Base-by-base conservation (phyloP, 2,888 invertebrate species). In the Gari tellinella region DNA sequence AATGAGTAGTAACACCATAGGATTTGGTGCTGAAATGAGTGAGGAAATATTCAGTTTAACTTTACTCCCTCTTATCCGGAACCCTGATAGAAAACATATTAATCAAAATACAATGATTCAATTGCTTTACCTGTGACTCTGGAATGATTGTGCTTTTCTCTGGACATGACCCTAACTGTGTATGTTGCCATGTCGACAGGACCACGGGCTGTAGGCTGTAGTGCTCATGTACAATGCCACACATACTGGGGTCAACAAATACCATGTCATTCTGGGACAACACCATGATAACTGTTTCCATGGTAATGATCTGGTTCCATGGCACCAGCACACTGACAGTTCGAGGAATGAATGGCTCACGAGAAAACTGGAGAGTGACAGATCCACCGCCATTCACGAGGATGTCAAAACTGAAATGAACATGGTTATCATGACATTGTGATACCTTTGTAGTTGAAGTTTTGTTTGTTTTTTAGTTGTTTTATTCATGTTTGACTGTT, bases 301-400 rank as follows among this genome's bases (percentile, higher is more conserved):
- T 89, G 82, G 89, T 90, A 73, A 99, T 97, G 87, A 99, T 98
- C 92, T 97, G 97, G 93, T 99, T 99, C 97, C 99, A 98, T 21
- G 99, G 98, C 21, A 92, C 90, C 63, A 90, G 86, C n/a, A 91
- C 90, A 63, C 90, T 90, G 31, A 87, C 86, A 96, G 91, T 95
- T 48, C 89, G 86, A 15, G 90, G 77, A 55, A 87, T 95, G 94
- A 98, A 99, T 26, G 99, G 99, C 65, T 96, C 97, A 72, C 99
- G 94, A 92, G 98, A 97, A 93, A 99, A 98, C 93, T 98, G 97
- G 82, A 99, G 94, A 21, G 97, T 98, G 66, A 99, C 97, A 1
- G 98, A 98, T 38, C 98, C 98, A 53, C 99, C 99, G 17, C 99
- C 99, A 93, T 99, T 99, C 74, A 99, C 99, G 89, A 99, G 94